phyloP scores from a whole-genome alignment of 2,797 vertebrate genomes.

The Artibeus lituratus region DNA sequence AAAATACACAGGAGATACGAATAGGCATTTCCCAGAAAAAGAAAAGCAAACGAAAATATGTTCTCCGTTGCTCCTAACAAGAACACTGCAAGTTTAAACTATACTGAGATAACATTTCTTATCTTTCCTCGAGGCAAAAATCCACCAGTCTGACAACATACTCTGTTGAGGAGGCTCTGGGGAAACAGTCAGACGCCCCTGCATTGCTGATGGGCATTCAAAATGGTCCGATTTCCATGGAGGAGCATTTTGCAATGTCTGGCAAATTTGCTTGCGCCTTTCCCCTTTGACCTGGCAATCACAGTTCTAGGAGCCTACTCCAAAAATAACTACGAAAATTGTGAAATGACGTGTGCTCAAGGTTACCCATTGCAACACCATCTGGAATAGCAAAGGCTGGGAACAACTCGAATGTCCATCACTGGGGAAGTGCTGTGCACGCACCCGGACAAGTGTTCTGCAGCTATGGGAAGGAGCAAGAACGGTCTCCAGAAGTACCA shows the following conservation, averaged over 20 bases:
- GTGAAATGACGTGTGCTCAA: neutral
- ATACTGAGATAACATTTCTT: neutral
- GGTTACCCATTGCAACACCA: neutral
- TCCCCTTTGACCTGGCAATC: neutral
- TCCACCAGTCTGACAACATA: neutral
- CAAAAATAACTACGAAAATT: neutral
- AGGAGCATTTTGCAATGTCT: neutral
- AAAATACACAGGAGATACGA: neutral
- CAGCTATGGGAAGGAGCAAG: neutral
- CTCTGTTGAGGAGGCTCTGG: neutral
- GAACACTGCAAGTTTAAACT: neutral
- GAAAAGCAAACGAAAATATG: constrained; percentile 7
- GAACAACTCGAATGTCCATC: neutral
- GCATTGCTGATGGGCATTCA: neutral
- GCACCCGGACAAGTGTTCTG: neutral
- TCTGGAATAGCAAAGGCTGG: neutral
- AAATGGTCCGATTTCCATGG: neutral
- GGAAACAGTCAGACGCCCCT: neutral
- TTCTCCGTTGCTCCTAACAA: neutral
- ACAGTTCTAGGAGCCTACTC: neutral
- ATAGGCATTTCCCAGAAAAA: neutral
- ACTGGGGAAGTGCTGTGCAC: no score
- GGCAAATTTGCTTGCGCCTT: neutral
- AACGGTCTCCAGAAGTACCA: neutral
- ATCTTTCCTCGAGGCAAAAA: neutral